Evolutionary conservation across 1,140 invertebrate species (phyloP).

Genomic region (Augochlora pura): DNA sequence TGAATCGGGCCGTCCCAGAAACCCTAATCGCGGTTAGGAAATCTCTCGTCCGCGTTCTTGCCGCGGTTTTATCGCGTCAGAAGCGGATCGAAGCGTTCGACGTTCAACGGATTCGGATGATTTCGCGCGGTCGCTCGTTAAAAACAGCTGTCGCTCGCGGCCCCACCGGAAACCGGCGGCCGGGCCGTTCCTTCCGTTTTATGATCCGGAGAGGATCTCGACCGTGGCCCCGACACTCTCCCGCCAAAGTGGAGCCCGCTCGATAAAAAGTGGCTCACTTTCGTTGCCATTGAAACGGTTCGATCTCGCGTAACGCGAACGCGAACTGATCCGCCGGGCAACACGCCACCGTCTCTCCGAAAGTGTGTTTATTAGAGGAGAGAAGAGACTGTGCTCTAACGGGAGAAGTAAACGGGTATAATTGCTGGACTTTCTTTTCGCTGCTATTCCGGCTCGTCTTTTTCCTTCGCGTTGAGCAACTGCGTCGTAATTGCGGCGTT

Average conservation of each 20-base stretch:
- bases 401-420: conserved; percentile 23
- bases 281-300: conserved; percentile 30
- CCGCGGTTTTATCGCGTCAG: background rate
- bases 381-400: conserved; percentile 18
- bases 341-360: background rate
- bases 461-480: background rate
- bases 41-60: background rate
- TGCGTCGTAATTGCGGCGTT: background rate
- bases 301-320: background rate
- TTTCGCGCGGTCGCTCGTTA: background rate
- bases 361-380: conserved; percentile 28
- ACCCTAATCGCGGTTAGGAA: conserved; percentile 1
- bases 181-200: conserved; percentile 28
- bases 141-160: conserved; percentile 7
- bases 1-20: background rate
- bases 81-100: background rate
- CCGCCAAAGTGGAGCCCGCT: conserved; percentile 32
- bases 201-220: conserved; percentile 21
- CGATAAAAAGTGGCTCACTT: conserved; percentile 62
- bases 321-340: background rate
- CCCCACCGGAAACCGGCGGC: conserved; percentile 21
- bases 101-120: background rate
- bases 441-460: background rate
- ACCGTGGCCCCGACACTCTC: conserved; percentile 15
- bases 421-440: conserved; percentile 30